These are phyloP conservation scores for Chloroceryle amazona DNA, from an alignment of 2,797 vertebrate genomes.

Conservation along the genomic window DNA sequence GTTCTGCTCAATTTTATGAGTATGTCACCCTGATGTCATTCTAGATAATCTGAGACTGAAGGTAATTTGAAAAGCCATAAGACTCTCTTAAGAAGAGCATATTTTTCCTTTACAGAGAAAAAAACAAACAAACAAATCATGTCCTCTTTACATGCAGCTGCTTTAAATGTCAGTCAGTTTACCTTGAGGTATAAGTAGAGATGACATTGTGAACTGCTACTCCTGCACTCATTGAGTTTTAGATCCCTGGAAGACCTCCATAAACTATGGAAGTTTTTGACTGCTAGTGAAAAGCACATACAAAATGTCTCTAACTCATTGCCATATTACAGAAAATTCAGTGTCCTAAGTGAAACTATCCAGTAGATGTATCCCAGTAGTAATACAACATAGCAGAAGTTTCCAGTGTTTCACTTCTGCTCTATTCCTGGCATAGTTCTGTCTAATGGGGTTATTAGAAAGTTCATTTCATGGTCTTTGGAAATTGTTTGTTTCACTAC, in stretches of 20 bases:
- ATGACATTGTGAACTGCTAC: not conserved
- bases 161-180: not conserved
- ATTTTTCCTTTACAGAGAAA: not conserved
- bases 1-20: not conserved
- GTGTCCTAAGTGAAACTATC: not conserved
- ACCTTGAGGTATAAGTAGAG: not conserved
- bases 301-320: not conserved
- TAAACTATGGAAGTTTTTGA: not conserved
- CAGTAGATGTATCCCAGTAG: not conserved
- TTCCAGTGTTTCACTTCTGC: not conserved
- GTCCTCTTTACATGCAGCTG: not conserved
- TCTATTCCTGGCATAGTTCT: not conserved
- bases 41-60: not conserved
- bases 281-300: not conserved
- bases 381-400: not conserved
- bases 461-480: not conserved
- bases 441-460: not conserved
- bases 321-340: not conserved
- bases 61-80: not conserved
- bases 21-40: not conserved
- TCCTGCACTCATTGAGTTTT: not conserved
- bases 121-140: not conserved
- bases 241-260: not conserved
- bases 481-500: not conserved
- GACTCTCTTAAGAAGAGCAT: not conserved